phyloP scores from a whole-genome alignment of 2,113 vertebrate genomes.

The Nannobrachium achirus region DNA sequence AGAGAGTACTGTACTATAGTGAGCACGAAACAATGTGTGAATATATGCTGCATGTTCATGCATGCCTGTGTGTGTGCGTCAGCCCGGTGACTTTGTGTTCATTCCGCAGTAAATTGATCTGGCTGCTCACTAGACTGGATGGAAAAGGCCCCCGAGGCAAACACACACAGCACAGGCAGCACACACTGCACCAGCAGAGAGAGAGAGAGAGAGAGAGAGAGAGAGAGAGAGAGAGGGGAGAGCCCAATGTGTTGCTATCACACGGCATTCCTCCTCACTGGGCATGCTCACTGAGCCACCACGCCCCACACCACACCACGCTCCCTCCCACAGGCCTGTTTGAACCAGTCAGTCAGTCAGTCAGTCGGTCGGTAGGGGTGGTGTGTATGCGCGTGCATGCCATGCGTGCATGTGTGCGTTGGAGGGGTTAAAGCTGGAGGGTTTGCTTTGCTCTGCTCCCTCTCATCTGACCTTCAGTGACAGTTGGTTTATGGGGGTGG shows the following conservation, averaged over 20 bases:
- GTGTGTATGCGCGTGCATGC: not conserved
- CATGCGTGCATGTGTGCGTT: not conserved
- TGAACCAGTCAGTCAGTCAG: constrained; percentile 69
- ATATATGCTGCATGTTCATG: constrained; percentile 14
- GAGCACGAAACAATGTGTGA: constrained; percentile 55
- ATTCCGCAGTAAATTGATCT: constrained; percentile 86
- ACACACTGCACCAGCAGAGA: constrained; percentile 82
- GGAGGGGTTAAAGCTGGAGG: constrained; percentile 4
- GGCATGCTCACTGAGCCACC: constrained; percentile 80
- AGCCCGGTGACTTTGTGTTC: constrained; percentile 70
- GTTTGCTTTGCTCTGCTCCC: constrained; percentile 30
- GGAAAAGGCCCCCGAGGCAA: constrained; percentile 80
- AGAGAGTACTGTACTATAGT: constrained; percentile 23
- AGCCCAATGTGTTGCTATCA: constrained; percentile 83
- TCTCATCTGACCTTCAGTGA: constrained; percentile 75
- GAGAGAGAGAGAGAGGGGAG: too few relatives aligned
- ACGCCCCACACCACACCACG: constrained; percentile 33
- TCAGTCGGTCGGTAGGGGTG: constrained; percentile 31
- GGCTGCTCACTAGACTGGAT: constrained; percentile 88
- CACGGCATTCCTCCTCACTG: constrained; percentile 80
- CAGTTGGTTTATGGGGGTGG: constrained; percentile 49
- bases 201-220: too few relatives aligned
- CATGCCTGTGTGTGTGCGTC: constrained; percentile 57
- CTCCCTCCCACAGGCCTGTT: constrained; percentile 58
- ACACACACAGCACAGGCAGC: constrained; percentile 41